These are phyloP conservation scores for Pheosia tremula DNA, from an alignment of 2,888 invertebrate genomes.

Conservation along the genomic window DNA sequence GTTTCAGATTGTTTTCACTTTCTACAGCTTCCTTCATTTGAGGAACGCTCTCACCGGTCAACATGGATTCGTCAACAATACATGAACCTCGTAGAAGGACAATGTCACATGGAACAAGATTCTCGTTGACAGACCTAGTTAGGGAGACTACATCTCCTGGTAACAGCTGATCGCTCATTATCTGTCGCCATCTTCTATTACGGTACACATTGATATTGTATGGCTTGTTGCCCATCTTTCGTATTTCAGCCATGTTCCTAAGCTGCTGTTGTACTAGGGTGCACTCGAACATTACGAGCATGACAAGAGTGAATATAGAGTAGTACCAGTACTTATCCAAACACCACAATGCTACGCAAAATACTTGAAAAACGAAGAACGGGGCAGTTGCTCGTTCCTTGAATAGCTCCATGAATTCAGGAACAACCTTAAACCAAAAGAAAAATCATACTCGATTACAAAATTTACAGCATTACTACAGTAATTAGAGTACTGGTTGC, in stretches of 20 bases:
- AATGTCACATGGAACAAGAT: constrained; percentile 98
- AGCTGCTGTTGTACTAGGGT: constrained; percentile 99
- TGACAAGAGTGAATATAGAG: constrained; percentile 97
- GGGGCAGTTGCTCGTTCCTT: constrained; percentile 99
- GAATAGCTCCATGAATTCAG: constrained; percentile 98
- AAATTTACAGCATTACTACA: background rate
- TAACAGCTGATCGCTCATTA: constrained; percentile 94
- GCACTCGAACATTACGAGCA: constrained; percentile 98
- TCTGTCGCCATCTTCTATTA: constrained; percentile 94
- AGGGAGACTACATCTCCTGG: constrained; percentile 99
- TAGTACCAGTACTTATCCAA: constrained; percentile 99
- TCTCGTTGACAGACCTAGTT: constrained; percentile 94
- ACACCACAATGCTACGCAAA: constrained; percentile 99
- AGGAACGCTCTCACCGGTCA: constrained; percentile 99
- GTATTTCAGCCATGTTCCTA: constrained; percentile 98
- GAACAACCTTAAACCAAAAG: constrained; percentile 87
- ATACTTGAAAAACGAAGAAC: constrained; percentile 99
- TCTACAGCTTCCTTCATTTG: constrained; percentile 99
- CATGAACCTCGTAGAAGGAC: constrained; percentile 96
- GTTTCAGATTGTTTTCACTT: constrained; percentile 83
- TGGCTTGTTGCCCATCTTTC: constrained; percentile 99
- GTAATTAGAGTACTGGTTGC: background rate
- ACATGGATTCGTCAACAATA: constrained; percentile 99
- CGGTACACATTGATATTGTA: constrained; percentile 96
- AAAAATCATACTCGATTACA: background rate